phyloP scores from a whole-genome alignment of 2,797 vertebrate species.

The Betta splendens region DNA sequence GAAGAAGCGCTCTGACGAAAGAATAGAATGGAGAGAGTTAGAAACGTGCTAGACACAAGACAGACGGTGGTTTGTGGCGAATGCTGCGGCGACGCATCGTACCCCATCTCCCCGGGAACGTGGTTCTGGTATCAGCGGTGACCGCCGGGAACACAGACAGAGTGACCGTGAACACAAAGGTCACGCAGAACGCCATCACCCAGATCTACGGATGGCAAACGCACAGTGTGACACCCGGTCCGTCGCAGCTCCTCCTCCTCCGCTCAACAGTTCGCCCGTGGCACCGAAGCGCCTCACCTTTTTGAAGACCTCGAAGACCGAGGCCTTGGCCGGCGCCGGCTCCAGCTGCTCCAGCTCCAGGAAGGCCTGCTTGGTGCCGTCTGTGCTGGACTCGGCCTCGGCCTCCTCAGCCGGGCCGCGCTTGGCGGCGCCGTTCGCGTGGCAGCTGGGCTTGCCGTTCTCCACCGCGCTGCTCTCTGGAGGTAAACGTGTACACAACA shows the following conservation, averaged over 20 bases:
- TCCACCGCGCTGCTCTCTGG: constrained; percentile 45
- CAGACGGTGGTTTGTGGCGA: too few relatives aligned
- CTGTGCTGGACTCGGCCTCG: neutral
- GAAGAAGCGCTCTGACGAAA: constrained; percentile 82
- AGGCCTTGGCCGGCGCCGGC: constrained; percentile 61
- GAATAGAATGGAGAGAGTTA: neutral
- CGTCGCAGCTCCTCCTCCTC: too few relatives aligned
- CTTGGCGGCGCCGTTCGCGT: constrained; percentile 35
- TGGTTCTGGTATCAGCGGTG: constrained; percentile 83
- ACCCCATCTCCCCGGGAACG: constrained; percentile 81
- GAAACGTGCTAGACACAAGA: too few relatives aligned
- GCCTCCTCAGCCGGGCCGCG: neutral
- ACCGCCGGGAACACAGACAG: constrained; percentile 90
- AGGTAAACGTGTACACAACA: accelerated
- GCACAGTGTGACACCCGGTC: neutral
- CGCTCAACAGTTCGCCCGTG: too few relatives aligned
- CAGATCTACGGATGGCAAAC: constrained; percentile 76
- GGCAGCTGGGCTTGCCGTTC: constrained; percentile 58
- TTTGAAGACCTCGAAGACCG: constrained; percentile 78
- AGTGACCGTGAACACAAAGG: constrained; percentile 87
- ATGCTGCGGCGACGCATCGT: too few relatives aligned
- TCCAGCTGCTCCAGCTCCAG: constrained; percentile 52
- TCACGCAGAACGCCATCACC: constrained; percentile 89
- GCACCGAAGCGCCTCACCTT: constrained; percentile 73
- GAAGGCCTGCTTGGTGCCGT: constrained; percentile 38